A percentile compares a stretch with the other conserved stretches of the same genome.
These are phyloP conservation scores for Zaprionus davidi DNA, from an alignment of 1,140 invertebrate species.

Conservation along the genomic window DNA sequence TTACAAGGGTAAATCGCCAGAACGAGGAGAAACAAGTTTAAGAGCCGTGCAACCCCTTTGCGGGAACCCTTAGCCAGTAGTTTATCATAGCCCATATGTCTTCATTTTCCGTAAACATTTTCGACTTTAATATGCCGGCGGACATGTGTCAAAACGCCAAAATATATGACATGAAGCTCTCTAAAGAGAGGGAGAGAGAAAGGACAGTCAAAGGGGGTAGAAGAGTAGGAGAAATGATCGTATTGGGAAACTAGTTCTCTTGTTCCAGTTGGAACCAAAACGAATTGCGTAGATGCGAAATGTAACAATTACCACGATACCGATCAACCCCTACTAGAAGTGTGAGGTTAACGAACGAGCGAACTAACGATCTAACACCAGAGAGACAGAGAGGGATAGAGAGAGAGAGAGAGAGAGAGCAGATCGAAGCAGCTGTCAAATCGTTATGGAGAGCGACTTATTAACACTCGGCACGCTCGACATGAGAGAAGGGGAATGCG, in stretches of 20 bases:
- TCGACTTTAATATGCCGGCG: slow-evolving; percentile 22
- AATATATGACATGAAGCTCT: slow-evolving; percentile 43
- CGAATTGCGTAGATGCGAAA: slow-evolving; percentile 46
- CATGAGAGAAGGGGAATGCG: slow-evolving; percentile 10
- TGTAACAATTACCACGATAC: slow-evolving; percentile 40
- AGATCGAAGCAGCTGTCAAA: slow-evolving; percentile 33
- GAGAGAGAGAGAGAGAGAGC: not conserved
- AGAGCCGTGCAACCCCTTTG: slow-evolving; percentile 36
- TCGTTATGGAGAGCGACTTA: slow-evolving; percentile 61
- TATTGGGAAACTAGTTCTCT: slow-evolving; percentile 36
- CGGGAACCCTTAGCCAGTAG: not conserved
- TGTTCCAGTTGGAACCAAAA: slow-evolving; percentile 44
- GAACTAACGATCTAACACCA: slow-evolving; percentile 16
- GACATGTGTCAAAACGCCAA: slow-evolving; percentile 63
- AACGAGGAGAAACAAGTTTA: slow-evolving; percentile 26
- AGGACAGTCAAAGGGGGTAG: slow-evolving; percentile 12
- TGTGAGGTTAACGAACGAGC: slow-evolving; percentile 12
- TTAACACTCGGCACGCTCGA: slow-evolving; percentile 44
- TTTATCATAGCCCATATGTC: slow-evolving; percentile 55
- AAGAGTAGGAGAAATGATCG: not conserved
- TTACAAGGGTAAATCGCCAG: slow-evolving; percentile 4
- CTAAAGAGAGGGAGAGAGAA: slow-evolving; percentile 28
- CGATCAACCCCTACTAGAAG: slow-evolving; percentile 20
- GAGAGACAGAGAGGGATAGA: not conserved
- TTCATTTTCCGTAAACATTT: slow-evolving; percentile 56